Evolutionary conservation across 1,140 invertebrate species (phyloP), one percentile per base, ranked within the genome.

Genomic region (Manduca sexta): DNA sequence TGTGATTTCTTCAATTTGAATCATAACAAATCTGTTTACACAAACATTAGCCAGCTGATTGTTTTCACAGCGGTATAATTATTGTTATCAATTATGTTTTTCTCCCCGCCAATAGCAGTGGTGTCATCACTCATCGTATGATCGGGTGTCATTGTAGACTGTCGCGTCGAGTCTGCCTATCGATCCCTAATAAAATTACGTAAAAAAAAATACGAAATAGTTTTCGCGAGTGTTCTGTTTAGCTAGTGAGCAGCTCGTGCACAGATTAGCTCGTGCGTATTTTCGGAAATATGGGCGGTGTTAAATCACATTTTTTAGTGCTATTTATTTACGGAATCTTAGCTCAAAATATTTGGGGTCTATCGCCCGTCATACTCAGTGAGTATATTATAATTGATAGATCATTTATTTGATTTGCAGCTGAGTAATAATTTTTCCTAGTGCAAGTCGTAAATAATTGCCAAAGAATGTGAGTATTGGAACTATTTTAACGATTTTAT

Each of bases 301-400:
- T 41, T 37, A 71, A 74, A 64, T 50, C 56, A 21, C 58, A 17
- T 58, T 64, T 71, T 40, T 44, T 64, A 6, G 45, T 69, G 45
- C 35, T 74, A 34, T 69, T 78, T 61, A 53, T 64, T 48, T 77
- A 72, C 42, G 55, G 64, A 56, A 48, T 82, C 37, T 47, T 77
- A 46, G 50, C 71, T 35, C 56, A 64, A 34, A 70, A 75, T 34
- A 72, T 77, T 17, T 65, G 72, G 37, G 74, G 74, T 41, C 58
- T 81, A 16, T 86, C 83, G 16, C 81, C 81, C 15, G 69, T 84
- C 57, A 72, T 83, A 56, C 67, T 84, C 21, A 84, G 83, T 74
- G 60, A 77, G 74, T 80, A 68, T 74, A 42, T n/a, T 18, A 11
- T 17, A 13, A 38, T 17, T 18, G 10, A 40, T n/a, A 18, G 11